A percentile compares a stretch with the other conserved stretches of the same genome.
Evolutionary conservation across 2,113 vertebrate species (phyloP).

Genomic region (Albula glossodonta): DNA sequence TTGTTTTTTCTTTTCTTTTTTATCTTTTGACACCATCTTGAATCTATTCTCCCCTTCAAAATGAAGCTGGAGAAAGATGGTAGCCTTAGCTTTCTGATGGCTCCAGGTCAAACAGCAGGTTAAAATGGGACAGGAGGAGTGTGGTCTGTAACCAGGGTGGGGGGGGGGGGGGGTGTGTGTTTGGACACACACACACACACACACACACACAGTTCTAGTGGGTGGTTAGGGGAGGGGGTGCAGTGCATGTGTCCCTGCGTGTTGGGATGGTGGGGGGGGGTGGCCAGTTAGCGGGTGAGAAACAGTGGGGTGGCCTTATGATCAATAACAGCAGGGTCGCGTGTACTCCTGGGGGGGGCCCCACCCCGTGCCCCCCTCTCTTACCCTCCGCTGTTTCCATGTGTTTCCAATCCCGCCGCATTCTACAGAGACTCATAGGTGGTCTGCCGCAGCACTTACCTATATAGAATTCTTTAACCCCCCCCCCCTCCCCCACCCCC

Average conservation of each 20-base stretch:
- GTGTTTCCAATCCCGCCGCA: constrained; percentile 46
- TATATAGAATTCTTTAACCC: background rate
- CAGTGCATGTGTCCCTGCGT: background rate
- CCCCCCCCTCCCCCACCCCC: constrained; percentile 5
- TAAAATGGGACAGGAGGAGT: background rate
- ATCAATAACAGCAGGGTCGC: background rate
- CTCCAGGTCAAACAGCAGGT: background rate
- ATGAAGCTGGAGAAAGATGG: background rate
- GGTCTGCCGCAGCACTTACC: constrained; percentile 32
- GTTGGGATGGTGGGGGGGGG: no score
- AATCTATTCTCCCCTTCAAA: background rate
- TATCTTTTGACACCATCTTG: background rate
- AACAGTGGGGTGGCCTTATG: background rate
- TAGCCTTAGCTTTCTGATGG: background rate
- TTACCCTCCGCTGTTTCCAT: constrained; percentile 29
- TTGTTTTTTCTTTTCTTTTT: background rate
- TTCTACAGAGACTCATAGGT: constrained; percentile 31
- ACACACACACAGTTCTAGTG: background rate
- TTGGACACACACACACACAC: background rate
- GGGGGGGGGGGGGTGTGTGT: background rate
- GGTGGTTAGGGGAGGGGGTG: background rate
- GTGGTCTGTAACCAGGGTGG: background rate
- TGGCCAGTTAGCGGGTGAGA: constrained; percentile 2
- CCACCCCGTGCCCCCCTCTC: constrained; percentile 18
- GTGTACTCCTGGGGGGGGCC: background rate